Conservation (phyloP, 2,888 invertebrate genomes). For the Rotaria sp. region DNA sequence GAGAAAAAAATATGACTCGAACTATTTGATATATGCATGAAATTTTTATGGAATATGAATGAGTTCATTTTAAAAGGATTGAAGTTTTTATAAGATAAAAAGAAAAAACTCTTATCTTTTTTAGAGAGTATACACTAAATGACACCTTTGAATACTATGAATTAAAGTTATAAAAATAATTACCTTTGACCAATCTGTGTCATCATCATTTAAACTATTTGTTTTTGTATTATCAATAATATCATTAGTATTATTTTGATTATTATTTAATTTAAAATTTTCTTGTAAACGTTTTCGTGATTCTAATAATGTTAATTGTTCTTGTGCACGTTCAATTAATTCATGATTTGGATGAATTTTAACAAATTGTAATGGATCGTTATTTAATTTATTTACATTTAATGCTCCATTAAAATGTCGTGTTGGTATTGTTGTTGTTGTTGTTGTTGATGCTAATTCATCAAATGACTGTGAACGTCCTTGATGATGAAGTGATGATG, state of each 20-base stretch:
- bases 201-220: background rate
- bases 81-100: too few species aligned
- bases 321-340: slow-evolving; percentile 17
- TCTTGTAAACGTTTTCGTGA: slow-evolving; percentile 3
- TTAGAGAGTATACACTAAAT: too few species aligned
- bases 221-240: background rate
- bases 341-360: slow-evolving; percentile 20
- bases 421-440: slow-evolving; percentile 14
- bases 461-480: slow-evolving; percentile 28
- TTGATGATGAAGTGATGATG: background rate
- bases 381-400: slow-evolving; percentile 11
- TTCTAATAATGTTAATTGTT: slow-evolving; percentile 8
- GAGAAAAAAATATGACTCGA: background rate
- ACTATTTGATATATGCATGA: background rate
- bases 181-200: slow-evolving; percentile 26
- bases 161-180: background rate
- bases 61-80: too few species aligned
- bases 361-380: slow-evolving; percentile 16
- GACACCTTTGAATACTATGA: too few species aligned
- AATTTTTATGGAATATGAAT: background rate
- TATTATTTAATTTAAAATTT: background rate
- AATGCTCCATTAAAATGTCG: background rate
- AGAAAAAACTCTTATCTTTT: too few species aligned
- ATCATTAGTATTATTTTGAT: background rate
- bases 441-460: slow-evolving; percentile 15